phyloP scores from a whole-genome alignment of 1,140 invertebrate species.

The Chrysopa pallens region DNA sequence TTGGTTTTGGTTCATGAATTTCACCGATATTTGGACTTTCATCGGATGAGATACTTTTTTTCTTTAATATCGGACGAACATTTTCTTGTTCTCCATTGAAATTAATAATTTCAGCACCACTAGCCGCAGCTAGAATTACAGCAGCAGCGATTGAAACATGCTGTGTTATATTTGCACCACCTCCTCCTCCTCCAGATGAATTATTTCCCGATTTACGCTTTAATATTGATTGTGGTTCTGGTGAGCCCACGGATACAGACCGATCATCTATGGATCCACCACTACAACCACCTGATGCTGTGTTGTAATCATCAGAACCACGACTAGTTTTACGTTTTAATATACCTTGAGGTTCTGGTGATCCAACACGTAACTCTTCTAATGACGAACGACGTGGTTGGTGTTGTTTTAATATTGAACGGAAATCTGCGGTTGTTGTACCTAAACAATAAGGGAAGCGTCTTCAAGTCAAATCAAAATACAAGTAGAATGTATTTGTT shows the following conservation, averaged over 20 bases:
- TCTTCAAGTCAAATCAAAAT: too few relatives aligned
- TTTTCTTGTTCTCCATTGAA: constrained; percentile 30
- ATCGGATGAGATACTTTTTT: constrained; percentile 42
- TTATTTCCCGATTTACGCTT: constrained; percentile 42
- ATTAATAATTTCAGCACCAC: constrained; percentile 30
- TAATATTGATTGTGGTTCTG: constrained; percentile 54
- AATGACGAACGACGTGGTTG: constrained; percentile 46
- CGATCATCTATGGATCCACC: constrained; percentile 20
- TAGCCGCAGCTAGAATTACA: constrained; percentile 43
- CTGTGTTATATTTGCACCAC: constrained; percentile 38
- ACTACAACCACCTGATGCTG: constrained; percentile 23
- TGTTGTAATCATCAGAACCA: constrained; percentile 27
- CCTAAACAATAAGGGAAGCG: too few relatives aligned
- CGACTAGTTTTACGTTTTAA: constrained; percentile 45
- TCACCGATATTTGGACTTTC: constrained; percentile 26
- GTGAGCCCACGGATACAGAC: constrained; percentile 33
- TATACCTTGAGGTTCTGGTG: constrained; percentile 43
- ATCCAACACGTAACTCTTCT: constrained; percentile 39
- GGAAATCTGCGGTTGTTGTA: constrained; percentile 22
- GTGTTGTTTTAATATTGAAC: constrained; percentile 47
- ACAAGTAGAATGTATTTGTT: too few relatives aligned
- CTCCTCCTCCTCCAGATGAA: constrained; percentile 26
- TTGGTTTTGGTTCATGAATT: constrained; percentile 44
- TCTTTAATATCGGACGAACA: constrained; percentile 64
- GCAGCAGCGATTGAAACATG: constrained; percentile 53